phyloP scores from a whole-genome alignment of 2,888 invertebrate genomes.

The Leistus spinibarbis region DNA sequence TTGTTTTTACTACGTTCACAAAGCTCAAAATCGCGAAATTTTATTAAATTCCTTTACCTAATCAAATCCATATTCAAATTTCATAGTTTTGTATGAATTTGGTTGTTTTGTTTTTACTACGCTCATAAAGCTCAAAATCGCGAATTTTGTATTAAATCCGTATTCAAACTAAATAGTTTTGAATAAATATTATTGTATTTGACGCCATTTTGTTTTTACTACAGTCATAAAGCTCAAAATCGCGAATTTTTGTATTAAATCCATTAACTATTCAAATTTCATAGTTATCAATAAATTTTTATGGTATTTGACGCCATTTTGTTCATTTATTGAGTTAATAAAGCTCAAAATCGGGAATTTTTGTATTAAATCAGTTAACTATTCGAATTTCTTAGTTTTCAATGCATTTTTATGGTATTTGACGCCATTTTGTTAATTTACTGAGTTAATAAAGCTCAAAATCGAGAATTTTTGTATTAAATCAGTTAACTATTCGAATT shows the following conservation, averaged over 20 bases:
- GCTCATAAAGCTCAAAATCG: too few species aligned
- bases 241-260: too few species aligned
- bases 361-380: too few species aligned
- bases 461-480: neutral
- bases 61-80: too few species aligned
- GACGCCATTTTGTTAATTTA: constrained; percentile 30
- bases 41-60: too few species aligned
- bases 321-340: too few species aligned
- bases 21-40: neutral
- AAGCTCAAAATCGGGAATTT: too few species aligned
- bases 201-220: constrained; percentile 30
- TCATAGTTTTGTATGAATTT: constrained; percentile 22
- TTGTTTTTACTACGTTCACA: neutral
- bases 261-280: too few species aligned
- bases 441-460: neutral
- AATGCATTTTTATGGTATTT: constrained; percentile 12
- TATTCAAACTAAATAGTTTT: neutral
- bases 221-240: neutral
- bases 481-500: too few species aligned
- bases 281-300: constrained; percentile 24
- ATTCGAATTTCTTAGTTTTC: constrained; percentile 2
- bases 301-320: too few species aligned
- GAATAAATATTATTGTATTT: constrained; percentile 17
- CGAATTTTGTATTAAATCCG: too few species aligned
- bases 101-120: constrained; percentile 17